These are phyloP conservation scores for Ifrita kowaldi DNA, from an alignment of 2,113 vertebrate genomes.

Conservation along the genomic window DNA sequence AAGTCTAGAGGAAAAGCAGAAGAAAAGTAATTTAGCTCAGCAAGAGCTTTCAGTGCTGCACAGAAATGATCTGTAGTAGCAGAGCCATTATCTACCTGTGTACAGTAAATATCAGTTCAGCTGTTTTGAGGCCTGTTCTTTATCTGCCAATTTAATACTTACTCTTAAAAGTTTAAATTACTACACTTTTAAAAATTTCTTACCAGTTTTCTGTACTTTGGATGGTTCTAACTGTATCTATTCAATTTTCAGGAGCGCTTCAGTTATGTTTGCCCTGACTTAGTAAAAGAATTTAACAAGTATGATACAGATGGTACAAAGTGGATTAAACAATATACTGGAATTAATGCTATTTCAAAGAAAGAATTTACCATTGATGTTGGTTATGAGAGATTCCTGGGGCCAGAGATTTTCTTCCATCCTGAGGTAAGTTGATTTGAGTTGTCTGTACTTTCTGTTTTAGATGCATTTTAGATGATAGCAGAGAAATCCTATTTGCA, in stretches of 20 bases:
- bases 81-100: background rate
- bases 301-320: conserved; percentile 95
- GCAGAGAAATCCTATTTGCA: background rate
- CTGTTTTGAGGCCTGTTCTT: background rate
- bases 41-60: background rate
- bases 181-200: background rate
- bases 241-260: conserved; percentile 84
- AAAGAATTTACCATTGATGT: conserved; percentile 98
- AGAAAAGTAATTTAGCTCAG: background rate
- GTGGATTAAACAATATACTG: conserved; percentile 99
- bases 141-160: background rate
- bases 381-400: conserved; percentile 96
- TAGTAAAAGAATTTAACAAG: conserved; percentile 98
- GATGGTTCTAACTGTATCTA: background rate
- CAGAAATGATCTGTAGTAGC: background rate
- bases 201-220: background rate
- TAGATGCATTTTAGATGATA: background rate
- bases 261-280: conserved; percentile 96
- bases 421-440: conserved; percentile 81
- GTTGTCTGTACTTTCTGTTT: background rate
- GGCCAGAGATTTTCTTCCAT: conserved; percentile 98
- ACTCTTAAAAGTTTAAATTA: background rate
- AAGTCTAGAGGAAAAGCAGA: background rate
- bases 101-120: background rate
- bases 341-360: conserved; percentile 95